Evolutionary conservation across 2,888 invertebrate genomes (phyloP).

Genomic region (Monoplex corrugatus): DNA sequence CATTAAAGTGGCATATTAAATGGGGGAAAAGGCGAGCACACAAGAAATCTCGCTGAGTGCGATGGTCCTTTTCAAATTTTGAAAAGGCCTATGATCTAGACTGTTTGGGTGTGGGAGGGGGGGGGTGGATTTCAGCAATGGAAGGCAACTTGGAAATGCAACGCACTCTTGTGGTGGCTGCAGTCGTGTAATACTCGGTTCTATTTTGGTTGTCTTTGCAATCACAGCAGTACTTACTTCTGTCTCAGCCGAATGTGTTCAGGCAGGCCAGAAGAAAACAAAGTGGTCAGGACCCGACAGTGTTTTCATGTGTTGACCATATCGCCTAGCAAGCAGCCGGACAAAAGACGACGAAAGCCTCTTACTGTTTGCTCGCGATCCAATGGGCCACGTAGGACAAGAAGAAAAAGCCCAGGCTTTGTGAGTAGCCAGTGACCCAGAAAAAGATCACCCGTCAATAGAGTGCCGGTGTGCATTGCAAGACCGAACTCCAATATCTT

Average conservation of each 20-base stretch:
- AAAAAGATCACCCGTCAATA: not conserved
- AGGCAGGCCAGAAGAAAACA: not conserved
- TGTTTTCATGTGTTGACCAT: slow-evolving; percentile 20
- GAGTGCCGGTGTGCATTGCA: not conserved
- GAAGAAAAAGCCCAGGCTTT: not conserved
- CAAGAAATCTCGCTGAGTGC: too few species aligned
- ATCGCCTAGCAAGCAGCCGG: slow-evolving; percentile 33
- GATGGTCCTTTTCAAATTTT: too few species aligned
- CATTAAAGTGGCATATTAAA: too few species aligned
- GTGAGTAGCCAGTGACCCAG: not conserved
- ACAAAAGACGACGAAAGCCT: not conserved
- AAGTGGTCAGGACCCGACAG: not conserved
- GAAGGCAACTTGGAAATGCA: too few species aligned
- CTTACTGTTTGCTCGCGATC: not conserved
- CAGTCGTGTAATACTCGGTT: too few species aligned
- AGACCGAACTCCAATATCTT: not conserved
- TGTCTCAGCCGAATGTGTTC: not conserved
- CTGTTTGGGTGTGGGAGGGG: not conserved
- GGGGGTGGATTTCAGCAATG: too few species aligned
- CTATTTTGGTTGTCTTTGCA: too few species aligned
- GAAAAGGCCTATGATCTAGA: not conserved
- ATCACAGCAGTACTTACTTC: not conserved
- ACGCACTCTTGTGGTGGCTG: too few species aligned
- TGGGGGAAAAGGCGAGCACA: too few species aligned
- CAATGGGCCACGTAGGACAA: not conserved